Base-by-base conservation (phyloP, 2,888 invertebrate species). In the Xestia sexstrigata region DNA sequence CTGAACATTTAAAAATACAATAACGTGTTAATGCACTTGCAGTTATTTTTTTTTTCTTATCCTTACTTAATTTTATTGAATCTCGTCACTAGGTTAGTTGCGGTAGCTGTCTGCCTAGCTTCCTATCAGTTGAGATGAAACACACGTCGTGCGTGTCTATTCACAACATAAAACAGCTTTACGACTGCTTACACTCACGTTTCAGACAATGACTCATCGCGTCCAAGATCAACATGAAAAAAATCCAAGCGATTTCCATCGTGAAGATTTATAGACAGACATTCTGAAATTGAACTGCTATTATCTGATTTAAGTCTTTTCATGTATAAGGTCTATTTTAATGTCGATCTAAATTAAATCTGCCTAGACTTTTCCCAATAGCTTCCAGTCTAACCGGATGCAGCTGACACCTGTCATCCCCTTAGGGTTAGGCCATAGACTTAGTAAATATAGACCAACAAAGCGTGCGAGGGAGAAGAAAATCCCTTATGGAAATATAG, bases 161-260 rank as follows among this genome's bases (percentile, higher is more conserved):
- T 23, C 45, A 47, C 66, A 55, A 70, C 52, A 76, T 81, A 70
- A 76, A 80, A 76, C 82, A 76, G 52, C 30, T 80, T 80, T 60
- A 80, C 65, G 52, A 49, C 75, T 52, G 47, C 63, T 60, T 66
- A 55, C 52, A 60, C 74, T 62, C 62, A 42, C 74, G 35, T 63
- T 74, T 69, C 74, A 47, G 62, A 74, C 67, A 55, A 68, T 77
- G 77, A 82, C 67, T 79, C 79, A 81, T 8, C 42, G 6, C 13
- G 20, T 49, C 39, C 55, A 30, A 52, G 20, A 60, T 20, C 45
- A 35, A 30, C 68, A 30, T 52, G 74, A 63, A 81, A 76, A n/a
- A 69, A 76, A 66, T 60, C n/a, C 39, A 63, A 67, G 47, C 74
- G 47, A 74, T 74, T 49, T 80, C 2, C 26, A 30, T 68, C 60